These are phyloP conservation scores for Gibbula magus DNA, from an alignment of 2,888 invertebrate genomes.

Conservation along the genomic window DNA sequence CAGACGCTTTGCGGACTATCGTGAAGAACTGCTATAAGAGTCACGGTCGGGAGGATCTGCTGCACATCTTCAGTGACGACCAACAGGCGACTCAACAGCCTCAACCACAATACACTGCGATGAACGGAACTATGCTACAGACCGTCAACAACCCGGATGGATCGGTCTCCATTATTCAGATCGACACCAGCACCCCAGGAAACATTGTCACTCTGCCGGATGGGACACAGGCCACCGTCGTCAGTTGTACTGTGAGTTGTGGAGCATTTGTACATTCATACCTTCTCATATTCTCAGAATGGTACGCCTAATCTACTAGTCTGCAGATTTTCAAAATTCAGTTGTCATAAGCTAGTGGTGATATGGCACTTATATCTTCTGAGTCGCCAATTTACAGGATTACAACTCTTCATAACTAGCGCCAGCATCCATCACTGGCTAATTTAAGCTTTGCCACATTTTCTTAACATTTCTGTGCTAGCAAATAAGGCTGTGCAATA, in stretches of 20 bases:
- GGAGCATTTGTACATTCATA: no score
- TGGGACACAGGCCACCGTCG: slow-evolving; percentile 95
- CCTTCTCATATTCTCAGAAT: neutral
- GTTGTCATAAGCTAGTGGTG: no score
- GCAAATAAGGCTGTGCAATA: no score
- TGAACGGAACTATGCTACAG: slow-evolving; percentile 89
- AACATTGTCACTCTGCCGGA: slow-evolving; percentile 88
- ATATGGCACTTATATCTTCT: no score
- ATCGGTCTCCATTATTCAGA: slow-evolving; percentile 94
- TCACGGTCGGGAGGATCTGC: slow-evolving; percentile 94
- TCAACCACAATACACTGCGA: slow-evolving; percentile 28
- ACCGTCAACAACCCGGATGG: slow-evolving; percentile 97
- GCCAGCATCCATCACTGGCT: no score
- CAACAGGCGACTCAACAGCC: neutral
- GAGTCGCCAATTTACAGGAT: no score
- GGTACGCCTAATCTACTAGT: no score
- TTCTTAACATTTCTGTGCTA: no score
- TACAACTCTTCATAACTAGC: no score
- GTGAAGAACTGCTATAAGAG: slow-evolving; percentile 98
- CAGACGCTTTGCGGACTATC: slow-evolving; percentile 94
- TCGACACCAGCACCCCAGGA: slow-evolving; percentile 59
- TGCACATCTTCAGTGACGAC: slow-evolving; percentile 90
- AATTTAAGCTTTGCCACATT: no score
- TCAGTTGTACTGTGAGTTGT: slow-evolving; percentile 77
- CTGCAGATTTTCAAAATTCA: no score